Evolutionary conservation across 1,140 invertebrate genomes (phyloP).

Genomic region (Orchestia grillus): DNA sequence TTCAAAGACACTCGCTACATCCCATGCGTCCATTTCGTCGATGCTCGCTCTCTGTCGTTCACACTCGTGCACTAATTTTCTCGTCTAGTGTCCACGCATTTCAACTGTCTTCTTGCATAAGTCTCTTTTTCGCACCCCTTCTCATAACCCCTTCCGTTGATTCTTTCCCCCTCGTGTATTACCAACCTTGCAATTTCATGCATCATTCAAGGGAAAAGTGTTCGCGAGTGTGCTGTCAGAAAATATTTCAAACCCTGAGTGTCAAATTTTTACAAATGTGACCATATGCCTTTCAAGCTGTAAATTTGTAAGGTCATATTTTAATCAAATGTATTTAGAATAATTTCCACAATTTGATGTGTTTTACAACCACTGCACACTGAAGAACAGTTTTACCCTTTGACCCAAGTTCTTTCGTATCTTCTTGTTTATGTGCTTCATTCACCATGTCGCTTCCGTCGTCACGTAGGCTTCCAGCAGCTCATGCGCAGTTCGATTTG

Average conservation of each 20-base stretch:
- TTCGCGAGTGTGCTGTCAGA: neutral
- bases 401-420: neutral
- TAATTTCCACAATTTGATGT: neutral
- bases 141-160: neutral
- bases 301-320: neutral
- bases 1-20: neutral
- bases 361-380: neutral
- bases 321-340: neutral
- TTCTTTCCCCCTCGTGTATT: neutral
- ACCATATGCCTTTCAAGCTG: too few relatives aligned
- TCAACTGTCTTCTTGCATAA: neutral
- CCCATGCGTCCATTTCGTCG: neutral
- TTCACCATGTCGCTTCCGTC: neutral
- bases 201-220: neutral
- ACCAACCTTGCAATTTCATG: neutral
- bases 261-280: too few relatives aligned
- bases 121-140: neutral
- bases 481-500: neutral
- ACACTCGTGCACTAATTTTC: neutral
- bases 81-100: neutral
- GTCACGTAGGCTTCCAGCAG: neutral
- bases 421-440: neutral
- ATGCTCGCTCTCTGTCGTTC: neutral
- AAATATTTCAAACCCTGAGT: neutral
- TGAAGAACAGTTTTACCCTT: neutral